Conservation (phyloP, 1,140 invertebrate species). For the Bombus picipes region DNA sequence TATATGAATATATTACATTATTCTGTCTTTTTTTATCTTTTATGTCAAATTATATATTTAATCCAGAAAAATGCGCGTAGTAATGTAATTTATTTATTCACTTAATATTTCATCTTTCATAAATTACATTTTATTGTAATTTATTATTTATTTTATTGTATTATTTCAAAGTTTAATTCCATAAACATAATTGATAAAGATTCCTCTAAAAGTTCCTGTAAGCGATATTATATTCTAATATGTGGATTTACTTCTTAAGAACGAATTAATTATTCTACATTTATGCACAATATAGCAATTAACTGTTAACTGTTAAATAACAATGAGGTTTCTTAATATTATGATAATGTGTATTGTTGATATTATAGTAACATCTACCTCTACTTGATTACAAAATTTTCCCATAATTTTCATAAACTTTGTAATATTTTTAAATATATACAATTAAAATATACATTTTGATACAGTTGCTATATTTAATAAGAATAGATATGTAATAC, state of each 20-base stretch:
- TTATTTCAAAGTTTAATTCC: background rate
- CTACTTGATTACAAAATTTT: background rate
- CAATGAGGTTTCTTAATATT: background rate
- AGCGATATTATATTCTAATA: background rate
- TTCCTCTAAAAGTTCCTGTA: slow-evolving; percentile 36
- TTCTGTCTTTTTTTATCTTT: slow-evolving; percentile 12
- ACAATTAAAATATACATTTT: slow-evolving; percentile 6
- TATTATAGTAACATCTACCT: slow-evolving; percentile 16
- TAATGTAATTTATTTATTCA: background rate
- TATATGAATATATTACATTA: background rate
- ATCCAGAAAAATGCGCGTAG: slow-evolving; percentile 1
- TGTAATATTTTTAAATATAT: slow-evolving; percentile 6
- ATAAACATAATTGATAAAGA: slow-evolving; percentile 15
- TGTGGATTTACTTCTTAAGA: background rate
- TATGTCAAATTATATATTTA: background rate
- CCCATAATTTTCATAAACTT: background rate
- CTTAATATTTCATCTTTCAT: background rate
- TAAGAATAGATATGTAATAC: background rate
- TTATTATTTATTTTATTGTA: too few relatives aligned
- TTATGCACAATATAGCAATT: background rate
- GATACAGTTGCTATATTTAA: background rate
- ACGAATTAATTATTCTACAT: background rate
- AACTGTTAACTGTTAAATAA: background rate
- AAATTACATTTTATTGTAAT: background rate
- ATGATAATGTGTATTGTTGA: background rate